These are phyloP conservation scores for Hoplostethus atlanticus DNA, from an alignment of 2,797 vertebrate species.

Conservation along the genomic window DNA sequence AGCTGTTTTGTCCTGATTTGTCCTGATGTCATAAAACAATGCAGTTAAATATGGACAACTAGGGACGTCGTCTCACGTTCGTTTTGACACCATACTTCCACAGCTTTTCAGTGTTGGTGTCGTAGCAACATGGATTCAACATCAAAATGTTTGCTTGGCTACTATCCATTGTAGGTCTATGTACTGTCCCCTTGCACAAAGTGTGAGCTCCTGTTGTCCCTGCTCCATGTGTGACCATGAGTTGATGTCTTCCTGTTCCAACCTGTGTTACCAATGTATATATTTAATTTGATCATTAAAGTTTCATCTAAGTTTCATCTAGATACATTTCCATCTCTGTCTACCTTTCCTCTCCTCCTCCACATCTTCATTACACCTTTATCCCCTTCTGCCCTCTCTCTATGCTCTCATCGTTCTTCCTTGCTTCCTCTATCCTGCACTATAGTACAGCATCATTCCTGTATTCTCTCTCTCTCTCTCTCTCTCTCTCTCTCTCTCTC, in stretches of 20 bases:
- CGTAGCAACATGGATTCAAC: slow-evolving; percentile 51
- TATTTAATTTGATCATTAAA: slow-evolving; percentile 70
- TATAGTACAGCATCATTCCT: slow-evolving; percentile 20
- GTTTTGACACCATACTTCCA: slow-evolving; percentile 45
- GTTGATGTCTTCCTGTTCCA: slow-evolving; percentile 28
- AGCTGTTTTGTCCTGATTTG: slow-evolving; percentile 21
- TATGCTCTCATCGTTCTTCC: slow-evolving; percentile 33
- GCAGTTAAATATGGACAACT: slow-evolving; percentile 33
- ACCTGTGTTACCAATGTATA: slow-evolving; percentile 49
- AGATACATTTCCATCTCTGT: slow-evolving; percentile 51
- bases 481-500: slow-evolving; percentile 8
- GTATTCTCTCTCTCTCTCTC: slow-evolving; percentile 21
- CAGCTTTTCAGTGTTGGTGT: slow-evolving; percentile 34
- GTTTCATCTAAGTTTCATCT: slow-evolving; percentile 29
- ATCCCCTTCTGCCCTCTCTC: slow-evolving; percentile 5
- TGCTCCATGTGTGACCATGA: slow-evolving; percentile 11
- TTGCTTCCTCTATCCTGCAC: neutral
- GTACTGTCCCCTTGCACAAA: neutral
- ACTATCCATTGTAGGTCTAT: slow-evolving; percentile 36
- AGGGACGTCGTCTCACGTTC: slow-evolving; percentile 33
- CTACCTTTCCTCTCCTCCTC: slow-evolving; percentile 37
- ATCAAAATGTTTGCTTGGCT: slow-evolving; percentile 57
- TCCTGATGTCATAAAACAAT: slow-evolving; percentile 9
- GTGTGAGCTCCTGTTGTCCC: slow-evolving; percentile 11
- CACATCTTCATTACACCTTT: slow-evolving; percentile 55